Conservation (phyloP, 2,888 invertebrate genomes). For the Tinea semifulvella region DNA sequence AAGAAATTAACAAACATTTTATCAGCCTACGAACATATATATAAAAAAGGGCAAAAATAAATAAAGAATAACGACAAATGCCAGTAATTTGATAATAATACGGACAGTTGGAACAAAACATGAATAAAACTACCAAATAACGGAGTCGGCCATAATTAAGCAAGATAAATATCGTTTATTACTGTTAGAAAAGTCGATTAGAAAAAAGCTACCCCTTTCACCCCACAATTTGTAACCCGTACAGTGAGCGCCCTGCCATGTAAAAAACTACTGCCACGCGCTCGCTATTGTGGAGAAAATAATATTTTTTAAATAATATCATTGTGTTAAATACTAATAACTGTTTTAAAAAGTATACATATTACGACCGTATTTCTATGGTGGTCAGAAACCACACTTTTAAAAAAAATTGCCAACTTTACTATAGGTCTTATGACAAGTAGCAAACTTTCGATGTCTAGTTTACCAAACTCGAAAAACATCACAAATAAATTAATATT, state of each 20-base stretch:
- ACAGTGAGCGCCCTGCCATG: conserved; percentile 55
- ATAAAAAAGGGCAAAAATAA: conserved; percentile 23
- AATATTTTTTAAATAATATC: conserved; percentile 25
- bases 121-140: conserved; percentile 57
- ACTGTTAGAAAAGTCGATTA: conserved; percentile 66
- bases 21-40: background rate
- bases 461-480: too few species aligned
- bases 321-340: background rate
- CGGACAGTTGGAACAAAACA: conserved; percentile 51
- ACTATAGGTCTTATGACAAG: too few species aligned
- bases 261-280: conserved; percentile 42
- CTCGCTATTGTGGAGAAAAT: conserved; percentile 28
- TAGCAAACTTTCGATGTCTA: too few species aligned
- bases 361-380: too few species aligned
- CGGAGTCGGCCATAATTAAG: conserved; percentile 62
- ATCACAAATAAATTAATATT: too few species aligned
- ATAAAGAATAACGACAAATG: conserved; percentile 46
- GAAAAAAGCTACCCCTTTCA: conserved; percentile 66
- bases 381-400: too few species aligned
- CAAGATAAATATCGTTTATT: conserved; percentile 68
- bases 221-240: conserved; percentile 68
- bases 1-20: too few species aligned
- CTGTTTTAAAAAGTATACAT: too few species aligned
- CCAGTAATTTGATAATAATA: conserved; percentile 61
- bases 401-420: too few species aligned